Conservation (phyloP, 92 coral and sea anemone genomes). For the Montipora capitata region DNA sequence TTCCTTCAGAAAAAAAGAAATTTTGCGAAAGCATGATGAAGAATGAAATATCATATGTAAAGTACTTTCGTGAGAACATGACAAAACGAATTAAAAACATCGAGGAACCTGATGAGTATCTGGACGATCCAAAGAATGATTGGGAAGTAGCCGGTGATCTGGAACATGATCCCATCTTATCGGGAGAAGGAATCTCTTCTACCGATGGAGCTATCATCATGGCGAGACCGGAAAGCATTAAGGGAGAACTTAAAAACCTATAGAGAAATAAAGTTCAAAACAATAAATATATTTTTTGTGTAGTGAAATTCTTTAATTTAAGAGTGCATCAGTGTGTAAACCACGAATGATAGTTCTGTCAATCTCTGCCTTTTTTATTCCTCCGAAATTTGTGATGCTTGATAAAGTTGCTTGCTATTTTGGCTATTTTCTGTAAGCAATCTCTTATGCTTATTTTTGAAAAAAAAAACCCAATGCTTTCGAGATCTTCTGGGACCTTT, state of each 20-base stretch:
- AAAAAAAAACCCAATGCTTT: too few species aligned
- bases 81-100: constrained; percentile 39
- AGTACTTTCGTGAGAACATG: constrained; percentile 73
- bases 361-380: too few species aligned
- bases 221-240: constrained; percentile 6
- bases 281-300: too few species aligned
- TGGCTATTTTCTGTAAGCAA: too few species aligned
- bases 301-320: too few species aligned
- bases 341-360: too few species aligned
- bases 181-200: constrained; percentile 50
- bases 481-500: too few species aligned
- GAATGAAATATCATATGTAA: constrained; percentile 88
- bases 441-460: too few species aligned
- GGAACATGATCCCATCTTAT: constrained; percentile 81
- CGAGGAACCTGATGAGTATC: constrained; percentile 88
- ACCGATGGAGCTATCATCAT: constrained; percentile 1
- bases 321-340: too few species aligned
- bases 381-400: too few species aligned
- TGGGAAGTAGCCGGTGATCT: constrained; percentile 85
- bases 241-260: neutral
- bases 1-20: constrained; percentile 53
- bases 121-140: constrained; percentile 88
- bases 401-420: too few species aligned
- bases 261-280: too few species aligned
- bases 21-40: constrained; percentile 84